phyloP scores from a whole-genome alignment of 2,888 invertebrate genomes.

The Trichopria drosophilae region DNA sequence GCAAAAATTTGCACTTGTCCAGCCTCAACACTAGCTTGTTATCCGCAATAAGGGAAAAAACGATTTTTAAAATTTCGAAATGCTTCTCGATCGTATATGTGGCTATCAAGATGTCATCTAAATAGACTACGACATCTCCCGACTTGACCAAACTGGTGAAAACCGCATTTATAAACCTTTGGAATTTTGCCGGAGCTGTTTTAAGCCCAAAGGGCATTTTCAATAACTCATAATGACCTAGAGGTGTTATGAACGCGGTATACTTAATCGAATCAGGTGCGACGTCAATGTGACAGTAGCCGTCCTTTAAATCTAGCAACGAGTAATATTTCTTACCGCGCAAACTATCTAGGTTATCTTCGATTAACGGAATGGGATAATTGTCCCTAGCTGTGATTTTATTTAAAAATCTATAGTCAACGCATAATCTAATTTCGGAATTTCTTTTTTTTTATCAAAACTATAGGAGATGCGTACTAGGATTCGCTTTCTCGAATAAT shows the following conservation, averaged over 20 bases:
- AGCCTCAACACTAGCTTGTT: slow-evolving; percentile 17
- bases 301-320: slow-evolving; percentile 1
- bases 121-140: too few relatives aligned
- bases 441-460: slow-evolving; percentile 4
- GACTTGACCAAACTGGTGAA: background rate
- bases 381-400: background rate
- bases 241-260: slow-evolving; percentile 1
- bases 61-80: slow-evolving; percentile 8
- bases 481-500: background rate
- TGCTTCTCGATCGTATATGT: slow-evolving; percentile 11
- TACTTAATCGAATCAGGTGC: background rate
- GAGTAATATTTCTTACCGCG: background rate
- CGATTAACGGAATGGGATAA: background rate
- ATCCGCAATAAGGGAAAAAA: background rate
- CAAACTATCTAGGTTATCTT: background rate
- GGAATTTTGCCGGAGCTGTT: too few relatives aligned
- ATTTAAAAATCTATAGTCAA: slow-evolving; percentile 3
- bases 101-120: too few relatives aligned
- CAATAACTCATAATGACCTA: background rate
- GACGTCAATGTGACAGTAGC: background rate
- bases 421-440: slow-evolving; percentile 1
- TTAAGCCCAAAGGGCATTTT: too few relatives aligned
- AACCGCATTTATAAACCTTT: background rate
- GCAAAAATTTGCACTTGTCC: slow-evolving; percentile 32
- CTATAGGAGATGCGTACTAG: background rate